phyloP scores from a whole-genome alignment of 2,113 vertebrate genomes.

The Sylvia atricapilla region DNA sequence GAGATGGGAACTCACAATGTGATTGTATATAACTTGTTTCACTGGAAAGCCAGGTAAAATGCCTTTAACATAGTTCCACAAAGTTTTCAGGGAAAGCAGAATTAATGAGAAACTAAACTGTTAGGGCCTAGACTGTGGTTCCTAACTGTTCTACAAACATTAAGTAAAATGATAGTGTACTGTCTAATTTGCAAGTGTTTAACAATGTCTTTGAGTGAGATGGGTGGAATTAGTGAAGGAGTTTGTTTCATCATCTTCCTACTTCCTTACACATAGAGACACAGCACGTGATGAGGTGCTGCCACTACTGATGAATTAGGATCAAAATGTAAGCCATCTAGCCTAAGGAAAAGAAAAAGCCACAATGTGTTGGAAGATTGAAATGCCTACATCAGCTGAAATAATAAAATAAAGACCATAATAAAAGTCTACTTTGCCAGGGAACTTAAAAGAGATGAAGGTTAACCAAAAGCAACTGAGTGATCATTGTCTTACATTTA shows the following conservation, averaged over 20 bases:
- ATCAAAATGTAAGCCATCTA: background rate
- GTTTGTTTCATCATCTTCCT: background rate
- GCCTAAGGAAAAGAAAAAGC: background rate
- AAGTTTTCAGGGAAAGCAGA: background rate
- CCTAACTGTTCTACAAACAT: background rate
- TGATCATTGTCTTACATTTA: background rate
- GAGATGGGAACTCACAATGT: background rate
- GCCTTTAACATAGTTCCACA: background rate
- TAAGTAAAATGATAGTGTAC: background rate
- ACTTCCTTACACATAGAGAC: background rate
- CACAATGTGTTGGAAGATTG: background rate
- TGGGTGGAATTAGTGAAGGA: background rate
- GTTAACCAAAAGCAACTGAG: background rate
- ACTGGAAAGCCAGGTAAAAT: background rate
- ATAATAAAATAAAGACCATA: background rate
- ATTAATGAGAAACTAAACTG: background rate
- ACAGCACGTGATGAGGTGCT: background rate
- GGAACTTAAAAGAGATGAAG: background rate
- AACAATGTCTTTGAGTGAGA: background rate
- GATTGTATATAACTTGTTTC: background rate
- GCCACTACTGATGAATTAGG: background rate
- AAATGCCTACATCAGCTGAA: background rate
- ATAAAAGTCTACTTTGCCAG: background rate
- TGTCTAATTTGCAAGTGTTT: background rate
- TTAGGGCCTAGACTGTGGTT: background rate